A percentile compares a stretch with the other conserved stretches of the same genome.
Evolutionary conservation across 2,888 invertebrate genomes (phyloP).

Genomic region (Archaeoteleia sp.): DNA sequence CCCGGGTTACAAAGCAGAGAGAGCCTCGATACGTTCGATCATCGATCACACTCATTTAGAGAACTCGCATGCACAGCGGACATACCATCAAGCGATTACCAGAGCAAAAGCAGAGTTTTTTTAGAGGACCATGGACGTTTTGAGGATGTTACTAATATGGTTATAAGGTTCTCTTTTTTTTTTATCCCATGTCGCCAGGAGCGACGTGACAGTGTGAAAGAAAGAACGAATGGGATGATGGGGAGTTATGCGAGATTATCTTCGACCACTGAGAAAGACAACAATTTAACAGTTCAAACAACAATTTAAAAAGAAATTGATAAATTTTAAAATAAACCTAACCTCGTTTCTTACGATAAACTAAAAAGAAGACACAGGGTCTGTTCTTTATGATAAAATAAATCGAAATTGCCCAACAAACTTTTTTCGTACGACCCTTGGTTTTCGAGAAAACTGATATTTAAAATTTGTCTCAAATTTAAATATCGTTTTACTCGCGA

Average conservation of each 20-base stretch:
- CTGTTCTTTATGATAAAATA: too few species aligned
- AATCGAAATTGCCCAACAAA: too few species aligned
- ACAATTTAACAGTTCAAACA: conserved; percentile 28
- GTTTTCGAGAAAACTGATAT: too few species aligned
- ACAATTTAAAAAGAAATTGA: background rate
- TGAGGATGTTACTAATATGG: conserved; percentile 38
- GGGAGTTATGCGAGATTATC: conserved; percentile 35
- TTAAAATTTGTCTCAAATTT: too few species aligned
- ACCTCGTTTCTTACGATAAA: too few species aligned
- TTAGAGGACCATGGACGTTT: conserved; percentile 57
- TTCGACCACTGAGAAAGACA: conserved; percentile 23
- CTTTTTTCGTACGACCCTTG: too few species aligned
- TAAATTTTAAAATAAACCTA: too few species aligned
- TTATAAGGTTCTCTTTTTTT: conserved; percentile 40
- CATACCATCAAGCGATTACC: conserved; percentile 75
- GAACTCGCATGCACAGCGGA: conserved; percentile 71
- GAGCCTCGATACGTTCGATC: conserved; percentile 40
- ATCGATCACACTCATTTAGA: conserved; percentile 37
- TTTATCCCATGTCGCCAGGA: too few species aligned
- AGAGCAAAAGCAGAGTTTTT: conserved; percentile 75
- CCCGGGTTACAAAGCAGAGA: too few species aligned
- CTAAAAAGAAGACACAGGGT: too few species aligned
- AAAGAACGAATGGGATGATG: conserved; percentile 34
- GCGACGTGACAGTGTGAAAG: conserved; percentile 32
- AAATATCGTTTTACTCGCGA: too few species aligned